Evolutionary conservation across 2,797 vertebrate genomes (phyloP), one percentile per base, ranked within the genome.

Genomic region (Triplophysa bombifrons): DNA sequence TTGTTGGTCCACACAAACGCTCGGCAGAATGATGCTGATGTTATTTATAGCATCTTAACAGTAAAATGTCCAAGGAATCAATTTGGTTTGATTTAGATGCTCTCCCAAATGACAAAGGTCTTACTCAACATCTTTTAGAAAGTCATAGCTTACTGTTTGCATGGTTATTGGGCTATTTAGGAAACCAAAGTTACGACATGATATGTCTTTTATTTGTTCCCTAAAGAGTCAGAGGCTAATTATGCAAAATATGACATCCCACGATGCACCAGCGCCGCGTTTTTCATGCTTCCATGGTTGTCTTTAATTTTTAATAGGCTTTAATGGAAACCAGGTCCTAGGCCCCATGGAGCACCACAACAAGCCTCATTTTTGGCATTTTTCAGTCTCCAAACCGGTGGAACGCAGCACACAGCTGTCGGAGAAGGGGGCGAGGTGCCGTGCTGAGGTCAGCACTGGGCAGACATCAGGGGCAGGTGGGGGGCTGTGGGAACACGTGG

Each of bases 351-450:
- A 88, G 83, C 81, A 80, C 85, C 84, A 86, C 88, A 91, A 89
- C 86, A 89, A 90, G 88, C 75, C 81, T 85, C 71, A 90, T 90
- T 91, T 93, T 85, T 91, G 88, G 78, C 80, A 89, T 91, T 92
- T 92, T 89, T 91, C 79, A 88, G 84, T 56, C 79, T 5, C 74
- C 89, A 70, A 81, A 85, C 86, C 85, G 83, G 72, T 89, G 88
- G 89, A 93, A 92, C 91, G 88, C 86, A 78, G 82, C 56, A 82
- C 89, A 91, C 92, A 94, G 91, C 90, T 94, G 93, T 90, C 84
- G 13, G 17, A 83, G 81, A 83, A 84, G 84, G 86, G 87, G 83
- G 79, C 67, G 4, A 71, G 85, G 83, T 82, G 50, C 67, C 86
- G 87, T 85, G 86, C 85, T 83, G 86, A 88, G 90, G 91, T 91